A percentile compares a stretch with the other conserved stretches of the same genome.
Evolutionary conservation across 1,140 invertebrate genomes (phyloP).

Genomic region (Drosophila littoralis): DNA sequence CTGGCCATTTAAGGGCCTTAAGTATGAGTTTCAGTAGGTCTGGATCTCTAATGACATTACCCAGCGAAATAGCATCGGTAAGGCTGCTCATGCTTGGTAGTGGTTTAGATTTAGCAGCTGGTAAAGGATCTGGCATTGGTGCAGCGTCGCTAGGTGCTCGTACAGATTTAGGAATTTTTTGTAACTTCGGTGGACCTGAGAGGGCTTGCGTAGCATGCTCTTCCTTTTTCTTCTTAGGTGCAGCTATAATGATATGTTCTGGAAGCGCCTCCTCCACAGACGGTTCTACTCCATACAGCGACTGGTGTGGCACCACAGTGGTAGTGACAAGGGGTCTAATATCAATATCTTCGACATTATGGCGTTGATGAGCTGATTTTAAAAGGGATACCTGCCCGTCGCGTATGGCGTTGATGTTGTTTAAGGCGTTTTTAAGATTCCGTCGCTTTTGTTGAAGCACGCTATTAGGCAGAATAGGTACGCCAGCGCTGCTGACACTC

Average conservation of each 20-base stretch:
- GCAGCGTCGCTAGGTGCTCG: slow-evolving; percentile 12
- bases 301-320: slow-evolving; percentile 60
- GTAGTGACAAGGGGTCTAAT: slow-evolving; percentile 54
- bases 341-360: slow-evolving; percentile 18
- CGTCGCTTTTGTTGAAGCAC: slow-evolving; percentile 73
- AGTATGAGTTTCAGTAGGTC: slow-evolving; percentile 79
- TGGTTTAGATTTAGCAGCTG: slow-evolving; percentile 16
- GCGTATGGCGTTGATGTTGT: slow-evolving; percentile 71
- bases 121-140: not conserved
- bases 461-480: slow-evolving; percentile 56
- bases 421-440: slow-evolving; percentile 72
- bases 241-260: slow-evolving; percentile 76
- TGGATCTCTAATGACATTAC: slow-evolving; percentile 75
- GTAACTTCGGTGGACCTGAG: slow-evolving; percentile 14
- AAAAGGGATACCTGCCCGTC: slow-evolving; percentile 74
- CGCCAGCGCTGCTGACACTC: slow-evolving; percentile 6
- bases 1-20: slow-evolving; percentile 80
- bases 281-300: slow-evolving; percentile 51
- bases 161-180: slow-evolving; percentile 36
- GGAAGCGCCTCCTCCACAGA: slow-evolving; percentile 69
- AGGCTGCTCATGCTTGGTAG: slow-evolving; percentile 52
- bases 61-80: slow-evolving; percentile 71
- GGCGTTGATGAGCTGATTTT: slow-evolving; percentile 58
- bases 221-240: slow-evolving; percentile 73
- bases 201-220: slow-evolving; percentile 14